Conservation (phyloP, 37 sponge, comb jelly and placozoan species). For the Ianthella basta region DNA sequence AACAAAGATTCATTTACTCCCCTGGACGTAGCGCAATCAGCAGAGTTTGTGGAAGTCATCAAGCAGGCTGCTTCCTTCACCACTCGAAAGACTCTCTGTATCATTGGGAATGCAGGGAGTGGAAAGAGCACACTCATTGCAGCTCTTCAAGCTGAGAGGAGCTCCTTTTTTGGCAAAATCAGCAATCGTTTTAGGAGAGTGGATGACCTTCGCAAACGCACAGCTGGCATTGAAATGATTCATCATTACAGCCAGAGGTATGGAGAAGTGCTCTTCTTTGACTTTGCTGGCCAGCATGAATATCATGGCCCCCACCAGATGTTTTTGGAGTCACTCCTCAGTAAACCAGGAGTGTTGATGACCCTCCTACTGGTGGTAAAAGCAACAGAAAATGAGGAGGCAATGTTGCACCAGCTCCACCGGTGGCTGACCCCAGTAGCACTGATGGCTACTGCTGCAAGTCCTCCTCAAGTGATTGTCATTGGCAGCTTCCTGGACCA, state of each 20-base stretch:
- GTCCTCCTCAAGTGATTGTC: not conserved
- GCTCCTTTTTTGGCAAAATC: not conserved
- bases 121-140: conserved; percentile 14
- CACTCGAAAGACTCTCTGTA: too few relatives aligned
- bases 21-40: too few relatives aligned
- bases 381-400: conserved; percentile 11
- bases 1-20: too few relatives aligned
- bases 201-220: not conserved
- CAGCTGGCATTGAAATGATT: conserved; percentile 17
- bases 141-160: not conserved
- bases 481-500: conserved; percentile 2
- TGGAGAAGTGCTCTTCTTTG: conserved; percentile 12
- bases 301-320: conserved; percentile 25
- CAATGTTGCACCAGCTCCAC: not conserved
- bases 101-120: conserved; percentile 7
- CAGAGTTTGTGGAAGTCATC: too few relatives aligned
- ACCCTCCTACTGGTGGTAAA: conserved; percentile 9
- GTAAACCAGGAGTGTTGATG: not conserved
- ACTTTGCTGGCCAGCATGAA: conserved; percentile 29
- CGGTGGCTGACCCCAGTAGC: conserved; percentile 7
- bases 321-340: not conserved
- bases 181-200: not conserved
- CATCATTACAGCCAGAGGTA: not conserved
- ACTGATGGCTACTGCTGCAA: not conserved
- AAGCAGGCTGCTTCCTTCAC: too few relatives aligned